Evolutionary conservation across 2,113 vertebrate genomes (phyloP).

Genomic region (Tetrao urogallus): DNA sequence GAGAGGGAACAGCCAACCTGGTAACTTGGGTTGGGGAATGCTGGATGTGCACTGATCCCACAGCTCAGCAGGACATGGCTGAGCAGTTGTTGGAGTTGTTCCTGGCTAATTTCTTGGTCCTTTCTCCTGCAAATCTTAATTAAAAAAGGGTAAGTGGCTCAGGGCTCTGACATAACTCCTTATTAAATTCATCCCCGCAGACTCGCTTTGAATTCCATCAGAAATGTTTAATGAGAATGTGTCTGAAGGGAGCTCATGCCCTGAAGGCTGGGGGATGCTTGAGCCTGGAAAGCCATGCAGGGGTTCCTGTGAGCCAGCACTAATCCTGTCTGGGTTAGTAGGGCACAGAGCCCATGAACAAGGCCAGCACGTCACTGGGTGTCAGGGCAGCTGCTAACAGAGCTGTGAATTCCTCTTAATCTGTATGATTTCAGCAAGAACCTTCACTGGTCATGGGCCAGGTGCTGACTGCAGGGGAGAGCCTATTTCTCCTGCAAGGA

Average conservation of each 20-base stretch:
- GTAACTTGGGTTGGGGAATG: background rate
- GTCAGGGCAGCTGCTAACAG: background rate
- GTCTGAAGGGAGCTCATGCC: background rate
- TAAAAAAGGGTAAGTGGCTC: background rate
- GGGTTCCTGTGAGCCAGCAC: background rate
- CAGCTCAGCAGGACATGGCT: background rate
- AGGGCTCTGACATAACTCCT: background rate
- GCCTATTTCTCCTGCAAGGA: background rate
- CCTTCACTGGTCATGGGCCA: background rate
- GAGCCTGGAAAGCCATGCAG: background rate
- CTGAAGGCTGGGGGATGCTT: background rate
- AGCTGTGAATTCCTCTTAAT: background rate
- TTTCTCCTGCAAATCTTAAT: background rate
- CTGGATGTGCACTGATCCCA: background rate
- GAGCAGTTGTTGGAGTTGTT: background rate
- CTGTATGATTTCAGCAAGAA: background rate
- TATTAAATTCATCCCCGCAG: background rate
- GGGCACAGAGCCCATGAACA: background rate
- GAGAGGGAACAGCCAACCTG: background rate
- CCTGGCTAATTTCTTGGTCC: background rate
- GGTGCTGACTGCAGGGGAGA: background rate
- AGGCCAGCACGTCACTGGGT: background rate
- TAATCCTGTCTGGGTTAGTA: constrained; percentile 1
- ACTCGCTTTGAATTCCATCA: background rate
- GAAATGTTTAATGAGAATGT: background rate